Evolutionary conservation across 2,113 vertebrate genomes (phyloP).

Genomic region (Alouatta palliata): DNA sequence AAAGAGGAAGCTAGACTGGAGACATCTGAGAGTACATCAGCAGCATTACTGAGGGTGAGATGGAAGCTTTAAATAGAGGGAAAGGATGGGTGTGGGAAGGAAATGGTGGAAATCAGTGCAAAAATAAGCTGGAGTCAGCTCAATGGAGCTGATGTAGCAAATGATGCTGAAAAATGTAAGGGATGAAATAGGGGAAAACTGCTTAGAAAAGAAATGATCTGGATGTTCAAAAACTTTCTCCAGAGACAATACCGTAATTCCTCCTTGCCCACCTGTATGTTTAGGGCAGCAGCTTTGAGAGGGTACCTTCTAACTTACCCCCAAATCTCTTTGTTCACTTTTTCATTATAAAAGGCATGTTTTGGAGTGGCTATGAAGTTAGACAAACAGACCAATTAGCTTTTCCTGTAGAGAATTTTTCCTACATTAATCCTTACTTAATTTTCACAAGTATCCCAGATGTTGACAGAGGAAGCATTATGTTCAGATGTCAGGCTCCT

Average conservation of each 20-base stretch:
- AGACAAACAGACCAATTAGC: background rate
- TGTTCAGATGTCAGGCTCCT: background rate
- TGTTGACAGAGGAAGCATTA: background rate
- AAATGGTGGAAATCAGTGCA: background rate
- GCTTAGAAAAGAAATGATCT: background rate
- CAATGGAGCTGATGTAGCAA: background rate
- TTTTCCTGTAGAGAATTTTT: background rate
- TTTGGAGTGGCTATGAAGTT: background rate
- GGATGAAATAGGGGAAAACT: background rate
- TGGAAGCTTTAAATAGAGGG: background rate
- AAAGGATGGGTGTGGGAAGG: background rate
- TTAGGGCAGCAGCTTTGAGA: background rate
- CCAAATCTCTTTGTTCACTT: background rate
- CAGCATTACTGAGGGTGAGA: background rate
- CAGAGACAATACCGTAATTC: background rate
- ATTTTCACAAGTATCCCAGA: background rate
- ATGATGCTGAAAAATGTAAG: background rate
- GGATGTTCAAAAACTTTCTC: background rate
- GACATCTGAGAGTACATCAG: background rate
- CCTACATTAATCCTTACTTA: background rate
- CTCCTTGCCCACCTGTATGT: background rate
- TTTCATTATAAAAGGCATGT: background rate
- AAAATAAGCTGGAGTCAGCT: background rate
- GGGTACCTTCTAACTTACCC: background rate
- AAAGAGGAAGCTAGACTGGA: background rate